Evolutionary conservation across 2,797 vertebrate species (phyloP).

Genomic region (Valencia hispanica): DNA sequence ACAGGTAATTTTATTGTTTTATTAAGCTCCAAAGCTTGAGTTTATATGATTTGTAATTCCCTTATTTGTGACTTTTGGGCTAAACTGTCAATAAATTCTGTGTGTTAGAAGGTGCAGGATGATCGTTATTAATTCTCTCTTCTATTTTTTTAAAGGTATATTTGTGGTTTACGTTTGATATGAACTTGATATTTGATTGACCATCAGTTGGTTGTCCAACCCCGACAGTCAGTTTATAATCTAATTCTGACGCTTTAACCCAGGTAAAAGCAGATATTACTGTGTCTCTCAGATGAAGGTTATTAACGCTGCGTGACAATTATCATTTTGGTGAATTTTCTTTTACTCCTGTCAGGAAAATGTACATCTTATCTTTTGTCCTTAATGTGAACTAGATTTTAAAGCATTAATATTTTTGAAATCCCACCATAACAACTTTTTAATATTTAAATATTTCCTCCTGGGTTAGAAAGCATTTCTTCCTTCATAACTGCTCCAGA

Average conservation of each 20-base stretch:
- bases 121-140: too few relatives aligned
- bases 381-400: background rate
- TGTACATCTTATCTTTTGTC: too few relatives aligned
- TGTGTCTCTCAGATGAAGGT: too few relatives aligned
- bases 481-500: constrained; percentile 32
- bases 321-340: background rate
- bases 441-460: constrained; percentile 38
- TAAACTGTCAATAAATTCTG: background rate
- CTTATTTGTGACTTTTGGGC: background rate
- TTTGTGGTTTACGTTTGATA: background rate
- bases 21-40: background rate
- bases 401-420: background rate
- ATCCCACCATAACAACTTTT: background rate
- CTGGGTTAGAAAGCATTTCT: constrained; percentile 14
- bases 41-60: background rate
- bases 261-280: background rate
- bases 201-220: background rate
- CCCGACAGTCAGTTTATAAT: too few relatives aligned
- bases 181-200: background rate
- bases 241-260: background rate
- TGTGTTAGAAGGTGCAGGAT: background rate
- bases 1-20: too few relatives aligned
- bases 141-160: background rate
- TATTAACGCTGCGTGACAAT: background rate
- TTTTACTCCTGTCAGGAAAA: background rate